Base-by-base conservation (phyloP, 2,797 vertebrate genomes). In the Sebastes taczanowskii region DNA sequence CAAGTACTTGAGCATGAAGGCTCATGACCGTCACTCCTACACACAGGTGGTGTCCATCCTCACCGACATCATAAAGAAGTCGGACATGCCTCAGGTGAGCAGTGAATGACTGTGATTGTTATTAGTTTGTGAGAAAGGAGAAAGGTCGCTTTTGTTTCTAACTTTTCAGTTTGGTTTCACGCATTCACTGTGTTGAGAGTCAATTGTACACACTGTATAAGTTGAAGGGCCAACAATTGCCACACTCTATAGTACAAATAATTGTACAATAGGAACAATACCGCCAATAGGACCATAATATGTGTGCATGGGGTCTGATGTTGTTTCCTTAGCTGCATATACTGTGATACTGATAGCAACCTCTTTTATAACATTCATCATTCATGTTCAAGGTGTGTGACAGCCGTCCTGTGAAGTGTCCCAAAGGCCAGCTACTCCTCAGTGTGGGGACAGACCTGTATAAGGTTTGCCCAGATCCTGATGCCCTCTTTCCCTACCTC, bases 401-500 rank as follows among this genome's bases (percentile, higher is more conserved):
- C 1, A 75, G 4, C 0, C 77, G 70, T 63, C 94, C 97, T 3
- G 82, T 93, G 38, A 62, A 83, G 1, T 83, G 16, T 61, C 83
- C 95, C 65, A 92, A 85, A 77, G 96, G 96, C 69, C 94, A 94
- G 1, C 64, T 94, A 0, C 77, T 96, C 42, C 95, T 97, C 27
- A 86, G 25, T 6, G 9, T 97, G 70, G 94, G 90, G 14, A 3
- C 92, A 0, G 91, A 94, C 38, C 29, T 97, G 1, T 97, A 93
- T 20, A 95, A 86, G 34, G 87, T 83, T 2, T 93, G 88, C 6
- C 92, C 87, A 3, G 56, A 97, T 59, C 95, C 92, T 7, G 95
- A 96, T 29, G 89, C 84, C 7, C 94, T 96, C 27, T 71, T 96
- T 77, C 94, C 95, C 1, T 86, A 86, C 80, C 91, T 96, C 56